These are phyloP conservation scores for Amniataba percoides DNA, from an alignment of 2,797 vertebrate genomes.

Conservation along the genomic window DNA sequence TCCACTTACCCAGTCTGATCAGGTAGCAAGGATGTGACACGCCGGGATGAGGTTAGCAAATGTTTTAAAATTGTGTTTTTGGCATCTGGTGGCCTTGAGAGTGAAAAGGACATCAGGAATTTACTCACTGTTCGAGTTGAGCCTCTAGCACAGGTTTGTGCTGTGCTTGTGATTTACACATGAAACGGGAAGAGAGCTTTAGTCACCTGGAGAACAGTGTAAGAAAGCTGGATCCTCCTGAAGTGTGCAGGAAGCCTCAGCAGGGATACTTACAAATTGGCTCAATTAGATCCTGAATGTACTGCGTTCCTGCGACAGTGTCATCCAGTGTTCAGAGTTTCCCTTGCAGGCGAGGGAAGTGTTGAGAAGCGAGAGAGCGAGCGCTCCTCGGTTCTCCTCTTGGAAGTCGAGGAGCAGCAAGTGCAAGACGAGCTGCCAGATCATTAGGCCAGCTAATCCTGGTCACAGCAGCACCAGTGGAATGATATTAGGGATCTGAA, in stretches of 20 bases:
- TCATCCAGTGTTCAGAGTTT: constrained; percentile 61
- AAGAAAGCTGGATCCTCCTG: constrained; percentile 50
- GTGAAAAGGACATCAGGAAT: constrained; percentile 61
- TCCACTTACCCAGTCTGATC: constrained; percentile 67
- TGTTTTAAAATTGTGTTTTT: constrained; percentile 71
- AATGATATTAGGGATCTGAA: constrained; percentile 87
- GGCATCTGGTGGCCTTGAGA: constrained; percentile 62
- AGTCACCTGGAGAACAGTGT: constrained; percentile 35
- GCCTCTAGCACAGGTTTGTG: constrained; percentile 30
- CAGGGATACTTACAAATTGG: constrained; percentile 76
- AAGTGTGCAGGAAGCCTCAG: constrained; percentile 58
- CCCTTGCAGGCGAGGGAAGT: constrained; percentile 59
- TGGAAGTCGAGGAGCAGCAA: constrained; percentile 58
- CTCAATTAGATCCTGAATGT: constrained; percentile 73
- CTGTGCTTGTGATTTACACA: constrained; percentile 43
- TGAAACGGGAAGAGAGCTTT: constrained; percentile 30
- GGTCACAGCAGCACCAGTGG: constrained; percentile 78
- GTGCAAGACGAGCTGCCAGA: constrained; percentile 74
- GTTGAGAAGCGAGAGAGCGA: constrained; percentile 51
- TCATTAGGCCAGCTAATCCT: constrained; percentile 86
- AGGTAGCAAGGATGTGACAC: constrained; percentile 70
- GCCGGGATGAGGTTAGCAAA: constrained; percentile 74
- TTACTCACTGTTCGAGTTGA: constrained; percentile 45
- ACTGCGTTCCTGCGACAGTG: constrained; percentile 41
- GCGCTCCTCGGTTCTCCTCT: constrained; percentile 56